These are phyloP conservation scores for Loris lydekkerianus DNA, from an alignment of 2,797 vertebrate genomes.

Conservation along the genomic window DNA sequence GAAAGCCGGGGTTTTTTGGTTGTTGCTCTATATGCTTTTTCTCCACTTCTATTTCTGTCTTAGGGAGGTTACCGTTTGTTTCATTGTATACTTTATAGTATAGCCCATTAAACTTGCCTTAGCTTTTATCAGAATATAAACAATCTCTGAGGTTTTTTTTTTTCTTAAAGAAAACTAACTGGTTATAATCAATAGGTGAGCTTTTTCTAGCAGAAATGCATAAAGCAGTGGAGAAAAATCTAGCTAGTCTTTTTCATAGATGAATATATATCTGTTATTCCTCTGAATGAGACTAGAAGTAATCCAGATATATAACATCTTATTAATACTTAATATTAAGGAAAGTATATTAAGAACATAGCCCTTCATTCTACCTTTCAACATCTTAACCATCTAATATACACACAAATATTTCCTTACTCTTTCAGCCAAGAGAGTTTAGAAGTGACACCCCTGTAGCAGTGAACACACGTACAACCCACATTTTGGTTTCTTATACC, in stretches of 20 bases:
- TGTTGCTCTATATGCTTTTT: background rate
- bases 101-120: background rate
- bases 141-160: conserved; percentile 38
- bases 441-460: background rate
- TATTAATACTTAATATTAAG: conserved; percentile 25
- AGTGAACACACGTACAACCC: background rate
- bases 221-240: background rate
- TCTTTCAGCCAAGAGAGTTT: background rate
- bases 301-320: background rate
- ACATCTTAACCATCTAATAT: background rate
- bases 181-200: background rate
- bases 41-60: background rate
- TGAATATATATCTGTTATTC: background rate
- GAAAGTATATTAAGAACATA: conserved; percentile 10
- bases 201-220: conserved; percentile 25
- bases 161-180: background rate
- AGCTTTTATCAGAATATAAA: conserved; percentile 8
- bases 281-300: background rate
- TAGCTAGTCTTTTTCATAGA: background rate
- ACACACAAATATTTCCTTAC: background rate
- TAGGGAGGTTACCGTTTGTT: conserved; percentile 18
- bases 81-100: conserved; percentile 1
- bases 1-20: background rate
- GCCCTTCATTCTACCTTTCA: background rate
- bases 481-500: background rate